Conservation (phyloP, 2,797 vertebrate genomes). For the Selene dorsalis region DNA sequence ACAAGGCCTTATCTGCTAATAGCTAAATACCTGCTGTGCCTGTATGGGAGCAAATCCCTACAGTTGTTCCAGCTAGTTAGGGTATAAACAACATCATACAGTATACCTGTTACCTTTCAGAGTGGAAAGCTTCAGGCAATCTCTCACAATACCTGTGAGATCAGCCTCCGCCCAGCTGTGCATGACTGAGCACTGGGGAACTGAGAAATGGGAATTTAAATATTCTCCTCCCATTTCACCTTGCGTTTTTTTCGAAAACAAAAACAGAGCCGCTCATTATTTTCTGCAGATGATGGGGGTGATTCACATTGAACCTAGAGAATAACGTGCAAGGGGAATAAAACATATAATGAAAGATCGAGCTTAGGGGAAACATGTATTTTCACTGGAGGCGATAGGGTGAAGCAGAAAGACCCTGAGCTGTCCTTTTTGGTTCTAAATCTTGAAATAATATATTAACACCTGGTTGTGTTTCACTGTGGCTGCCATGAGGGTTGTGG, state of each 20-base stretch:
- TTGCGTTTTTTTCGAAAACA: constrained; percentile 41
- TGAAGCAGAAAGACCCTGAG: constrained; percentile 41
- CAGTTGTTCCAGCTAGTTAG: not conserved
- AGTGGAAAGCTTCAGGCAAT: not conserved
- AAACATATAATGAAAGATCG: constrained; percentile 10
- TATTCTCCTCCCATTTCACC: constrained; percentile 27
- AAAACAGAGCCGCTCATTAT: constrained; percentile 37
- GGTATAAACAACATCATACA: constrained; percentile 46
- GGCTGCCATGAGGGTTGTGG: constrained; percentile 32
- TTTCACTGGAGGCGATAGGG: constrained; percentile 16
- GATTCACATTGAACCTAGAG: constrained; percentile 10
- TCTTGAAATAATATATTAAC: constrained; percentile 53
- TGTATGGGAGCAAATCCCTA: not conserved
- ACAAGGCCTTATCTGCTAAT: not conserved
- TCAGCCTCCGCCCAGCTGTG: constrained; percentile 7
- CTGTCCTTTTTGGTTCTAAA: constrained; percentile 25
- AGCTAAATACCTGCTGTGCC: not conserved
- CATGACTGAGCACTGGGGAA: constrained; percentile 11
- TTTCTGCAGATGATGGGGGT: constrained; percentile 21
- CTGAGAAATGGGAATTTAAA: not conserved
- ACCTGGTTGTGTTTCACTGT: constrained; percentile 64
- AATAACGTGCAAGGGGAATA: constrained; percentile 4
- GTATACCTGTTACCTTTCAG: constrained; percentile 34
- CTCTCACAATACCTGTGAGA: constrained; percentile 38
- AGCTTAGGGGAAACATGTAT: constrained; percentile 12